Evolutionary conservation across 2,113 vertebrate genomes (phyloP), one percentile per base, ranked within the genome.

Genomic region (Pyrgilauda ruficollis): DNA sequence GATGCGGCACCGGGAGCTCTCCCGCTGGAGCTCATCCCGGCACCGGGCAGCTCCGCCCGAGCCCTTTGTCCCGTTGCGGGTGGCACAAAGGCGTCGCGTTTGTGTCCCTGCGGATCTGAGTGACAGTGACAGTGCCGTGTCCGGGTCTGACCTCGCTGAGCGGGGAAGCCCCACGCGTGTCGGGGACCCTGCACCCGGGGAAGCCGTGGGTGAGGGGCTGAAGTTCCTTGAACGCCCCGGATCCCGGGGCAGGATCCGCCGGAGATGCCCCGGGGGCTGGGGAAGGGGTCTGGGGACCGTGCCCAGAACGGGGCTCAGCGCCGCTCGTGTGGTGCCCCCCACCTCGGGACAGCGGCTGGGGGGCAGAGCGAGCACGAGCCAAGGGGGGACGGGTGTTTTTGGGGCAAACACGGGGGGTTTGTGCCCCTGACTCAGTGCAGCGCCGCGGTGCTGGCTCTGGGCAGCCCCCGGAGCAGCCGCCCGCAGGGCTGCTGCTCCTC

Each of bases 301-400:
- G 33, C 47, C 66, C 47, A 0, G 23, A 61, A 0, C 0, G 3
- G 72, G 53, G 47, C 39, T 83, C 15, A 1, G 79, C 3, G 1
- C 15, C 1, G 37, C 26, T 66, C 23, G 33, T 0, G 18, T 28
- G 41, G 39, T 1, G 50, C 6, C 55, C 2, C 4, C 28, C 6
- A 0, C 2, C 43, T 17, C 3, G 2, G 44, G 46, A 33, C 43
- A 26, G 41, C 10, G 7, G 58, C 9, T 27, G 55, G 20, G 13
- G n/a, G 33, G 26, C 30, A n/a, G 17, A 26, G 16, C 0, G 28
- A 44, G 24, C 26, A 7, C 0, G 0, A 39, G 12, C 0, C 0
- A 30, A 84, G 26, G 37, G 76, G 8, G 1, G 3, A 6, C 0
- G 2, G 39, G 17, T 5, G 1, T 10, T 33, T 55, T 44, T 17